These are phyloP conservation scores for Anableps anableps DNA, from an alignment of 2,797 vertebrate genomes.

Conservation along the genomic window DNA sequence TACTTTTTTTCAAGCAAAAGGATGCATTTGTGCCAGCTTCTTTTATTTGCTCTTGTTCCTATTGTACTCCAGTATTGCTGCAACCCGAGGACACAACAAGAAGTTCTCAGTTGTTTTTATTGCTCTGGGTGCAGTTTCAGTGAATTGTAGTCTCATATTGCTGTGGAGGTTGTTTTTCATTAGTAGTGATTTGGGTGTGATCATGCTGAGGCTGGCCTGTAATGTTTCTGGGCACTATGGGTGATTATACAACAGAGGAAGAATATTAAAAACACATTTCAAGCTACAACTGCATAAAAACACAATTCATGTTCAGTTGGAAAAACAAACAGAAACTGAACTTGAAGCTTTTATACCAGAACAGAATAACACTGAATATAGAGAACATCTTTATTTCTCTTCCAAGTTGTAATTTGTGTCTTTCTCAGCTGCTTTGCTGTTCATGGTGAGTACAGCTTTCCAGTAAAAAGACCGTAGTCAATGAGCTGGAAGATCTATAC, in stretches of 20 bases:
- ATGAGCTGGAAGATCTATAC: background rate
- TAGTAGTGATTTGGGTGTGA: background rate
- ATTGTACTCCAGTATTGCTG: background rate
- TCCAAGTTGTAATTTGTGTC: background rate
- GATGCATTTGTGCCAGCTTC: background rate
- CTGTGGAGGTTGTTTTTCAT: background rate
- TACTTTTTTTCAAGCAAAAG: background rate
- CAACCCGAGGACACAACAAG: background rate
- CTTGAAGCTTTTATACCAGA: background rate
- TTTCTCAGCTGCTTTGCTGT: background rate
- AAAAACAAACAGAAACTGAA: background rate
- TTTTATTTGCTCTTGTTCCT: background rate
- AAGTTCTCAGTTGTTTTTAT: background rate
- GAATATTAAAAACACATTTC: conserved; percentile 6
- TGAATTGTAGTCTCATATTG: conserved; percentile 12
- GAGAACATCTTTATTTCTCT: background rate
- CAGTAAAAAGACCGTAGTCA: background rate
- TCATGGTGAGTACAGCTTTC: background rate
- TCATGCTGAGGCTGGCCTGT: background rate
- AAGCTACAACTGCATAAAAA: background rate
- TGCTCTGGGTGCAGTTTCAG: background rate
- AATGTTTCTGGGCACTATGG: background rate
- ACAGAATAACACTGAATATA: background rate
- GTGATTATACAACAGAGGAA: background rate
- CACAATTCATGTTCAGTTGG: too few relatives aligned